Percentiles rank a stretch among this genome's conserved stretches.
Evolutionary conservation across 2,888 invertebrate genomes (phyloP).

Genomic region (Cordilura impudica): DNA sequence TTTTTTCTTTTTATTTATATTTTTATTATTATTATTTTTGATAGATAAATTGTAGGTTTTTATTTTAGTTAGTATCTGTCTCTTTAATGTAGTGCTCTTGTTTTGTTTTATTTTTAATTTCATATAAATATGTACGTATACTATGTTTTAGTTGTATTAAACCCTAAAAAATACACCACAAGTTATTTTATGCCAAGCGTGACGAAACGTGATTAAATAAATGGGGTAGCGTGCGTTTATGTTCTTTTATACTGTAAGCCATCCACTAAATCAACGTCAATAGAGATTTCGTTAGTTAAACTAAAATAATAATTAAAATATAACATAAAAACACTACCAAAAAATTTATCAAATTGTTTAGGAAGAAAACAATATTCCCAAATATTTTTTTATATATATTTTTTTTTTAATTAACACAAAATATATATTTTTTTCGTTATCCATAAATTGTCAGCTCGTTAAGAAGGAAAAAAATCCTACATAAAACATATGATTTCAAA

Average conservation of each 20-base stretch:
- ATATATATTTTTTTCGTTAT: too few relatives aligned
- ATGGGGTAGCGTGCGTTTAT: slow-evolving; percentile 24
- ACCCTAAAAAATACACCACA: slow-evolving; percentile 24
- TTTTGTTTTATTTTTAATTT: slow-evolving; percentile 11
- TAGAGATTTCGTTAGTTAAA: not conserved
- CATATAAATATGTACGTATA: too few relatives aligned
- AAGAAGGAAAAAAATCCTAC: too few relatives aligned
- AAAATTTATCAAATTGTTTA: not conserved
- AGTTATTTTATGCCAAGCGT: slow-evolving; percentile 40
- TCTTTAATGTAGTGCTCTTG: slow-evolving; percentile 18
- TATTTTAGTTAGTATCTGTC: slow-evolving; percentile 5
- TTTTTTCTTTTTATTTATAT: slow-evolving; percentile 8
- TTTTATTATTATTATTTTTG: not conserved
- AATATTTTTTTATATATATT: too few relatives aligned
- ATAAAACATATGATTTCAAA: too few relatives aligned
- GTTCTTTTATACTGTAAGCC: slow-evolving; percentile 21
- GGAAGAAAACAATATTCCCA: too few relatives aligned
- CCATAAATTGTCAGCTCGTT: too few relatives aligned
- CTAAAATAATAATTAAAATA: slow-evolving; percentile 20
- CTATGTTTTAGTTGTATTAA: slow-evolving; percentile 19
- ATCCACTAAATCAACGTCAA: slow-evolving; percentile 30
- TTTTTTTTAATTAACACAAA: too few relatives aligned
- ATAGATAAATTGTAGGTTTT: not conserved
- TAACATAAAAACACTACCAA: not conserved
- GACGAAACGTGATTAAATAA: slow-evolving; percentile 53